Percentiles rank a stretch among this genome's conserved stretches.
These are phyloP conservation scores for Drosophila crucigera DNA, from an alignment of 2,888 invertebrate species.

Conservation along the genomic window DNA sequence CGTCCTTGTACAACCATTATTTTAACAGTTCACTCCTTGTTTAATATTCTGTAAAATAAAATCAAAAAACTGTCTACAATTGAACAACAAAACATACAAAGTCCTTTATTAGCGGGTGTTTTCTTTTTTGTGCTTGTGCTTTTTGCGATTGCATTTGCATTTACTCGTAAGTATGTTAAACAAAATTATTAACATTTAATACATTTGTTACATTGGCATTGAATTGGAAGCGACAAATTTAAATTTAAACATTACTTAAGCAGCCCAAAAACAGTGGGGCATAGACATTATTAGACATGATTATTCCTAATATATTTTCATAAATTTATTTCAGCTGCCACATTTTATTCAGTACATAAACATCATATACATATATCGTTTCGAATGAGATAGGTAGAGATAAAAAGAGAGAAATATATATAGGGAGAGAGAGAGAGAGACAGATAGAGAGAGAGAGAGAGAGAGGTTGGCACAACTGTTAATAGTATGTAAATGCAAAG, in stretches of 20 bases:
- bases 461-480: slow-evolving; percentile 1
- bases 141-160: slow-evolving; percentile 20
- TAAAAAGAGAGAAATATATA: slow-evolving; percentile 1
- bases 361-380: slow-evolving; percentile 20
- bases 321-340: slow-evolving; percentile 51
- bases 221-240: slow-evolving; percentile 54
- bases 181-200: slow-evolving; percentile 54
- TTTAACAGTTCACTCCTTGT: too few species aligned
- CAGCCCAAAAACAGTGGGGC: slow-evolving; percentile 34
- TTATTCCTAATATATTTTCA: slow-evolving; percentile 20
- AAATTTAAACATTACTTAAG: slow-evolving; percentile 23
- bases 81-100: slow-evolving; percentile 71
- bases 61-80: slow-evolving; percentile 7
- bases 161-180: slow-evolving; percentile 32
- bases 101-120: slow-evolving; percentile 57
- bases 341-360: slow-evolving; percentile 36
- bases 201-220: slow-evolving; percentile 55
- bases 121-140: not conserved
- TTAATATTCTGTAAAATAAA: not conserved
- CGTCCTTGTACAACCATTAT: not conserved
- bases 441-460: slow-evolving; percentile 2
- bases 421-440: not conserved
- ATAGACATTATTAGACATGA: slow-evolving; percentile 14
- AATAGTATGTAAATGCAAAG: slow-evolving; percentile 45
- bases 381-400: slow-evolving; percentile 6